Conservation (phyloP, 35 echinoderm and acorn worm species). For the Hemicentrotus pulcherrimus region DNA sequence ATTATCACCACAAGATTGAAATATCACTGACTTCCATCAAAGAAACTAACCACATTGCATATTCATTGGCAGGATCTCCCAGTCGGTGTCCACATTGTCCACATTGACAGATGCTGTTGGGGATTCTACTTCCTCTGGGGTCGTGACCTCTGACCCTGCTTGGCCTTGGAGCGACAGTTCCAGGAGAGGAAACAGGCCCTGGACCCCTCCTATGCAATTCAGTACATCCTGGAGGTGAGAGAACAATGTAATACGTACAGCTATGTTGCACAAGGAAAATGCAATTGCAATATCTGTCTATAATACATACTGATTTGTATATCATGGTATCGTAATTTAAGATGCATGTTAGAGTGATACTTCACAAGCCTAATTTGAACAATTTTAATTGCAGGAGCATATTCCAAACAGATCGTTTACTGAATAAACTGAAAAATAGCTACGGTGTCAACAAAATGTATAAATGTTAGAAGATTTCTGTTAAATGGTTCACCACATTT, state of each 20-base stretch:
- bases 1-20: background rate
- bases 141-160: constrained; percentile 16
- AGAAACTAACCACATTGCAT: constrained; percentile 49
- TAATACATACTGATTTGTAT: background rate
- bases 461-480: too few relatives aligned
- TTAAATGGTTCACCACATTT: too few relatives aligned
- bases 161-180: constrained; percentile 79
- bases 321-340: too few relatives aligned
- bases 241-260: background rate
- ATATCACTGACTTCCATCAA: background rate
- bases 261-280: background rate
- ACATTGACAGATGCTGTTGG: background rate
- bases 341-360: too few relatives aligned
- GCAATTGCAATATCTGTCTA: background rate
- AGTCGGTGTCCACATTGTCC: constrained; percentile 60
- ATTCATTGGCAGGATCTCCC: constrained; percentile 66
- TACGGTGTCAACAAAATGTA: too few relatives aligned
- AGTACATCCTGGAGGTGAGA: constrained; percentile 81
- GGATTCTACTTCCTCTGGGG: constrained; percentile 18
- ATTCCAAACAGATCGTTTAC: too few relatives aligned
- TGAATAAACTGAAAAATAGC: too few relatives aligned
- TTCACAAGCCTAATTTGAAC: too few relatives aligned
- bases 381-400: too few relatives aligned
- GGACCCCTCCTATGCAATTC: constrained; percentile 94
- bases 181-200: constrained; percentile 93